Percentiles rank a stretch among this genome's conserved stretches.
phyloP scores from a whole-genome alignment of 2,888 invertebrate species.

The Vannuccia rotundouncinata region DNA sequence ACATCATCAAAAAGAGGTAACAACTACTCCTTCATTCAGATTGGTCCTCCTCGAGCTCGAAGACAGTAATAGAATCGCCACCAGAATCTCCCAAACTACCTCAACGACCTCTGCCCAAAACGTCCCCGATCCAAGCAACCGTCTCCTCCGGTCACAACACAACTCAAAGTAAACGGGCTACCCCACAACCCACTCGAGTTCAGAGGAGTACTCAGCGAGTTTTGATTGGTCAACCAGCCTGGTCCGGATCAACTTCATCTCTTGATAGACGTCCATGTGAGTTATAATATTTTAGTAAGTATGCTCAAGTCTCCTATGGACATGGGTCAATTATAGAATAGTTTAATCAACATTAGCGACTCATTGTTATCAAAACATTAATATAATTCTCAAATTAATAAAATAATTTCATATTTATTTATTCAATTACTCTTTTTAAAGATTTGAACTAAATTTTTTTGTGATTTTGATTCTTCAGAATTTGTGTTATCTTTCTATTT shows the following conservation, averaged over 20 bases:
- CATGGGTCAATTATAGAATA: too few relatives aligned
- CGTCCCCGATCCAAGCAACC: neutral
- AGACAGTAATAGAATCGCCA: neutral
- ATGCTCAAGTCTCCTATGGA: too few relatives aligned
- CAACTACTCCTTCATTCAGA: neutral
- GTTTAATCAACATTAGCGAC: too few relatives aligned
- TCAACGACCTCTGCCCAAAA: neutral
- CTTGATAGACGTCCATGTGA: neutral
- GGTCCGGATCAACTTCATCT: neutral
- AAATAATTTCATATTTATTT: too few relatives aligned
- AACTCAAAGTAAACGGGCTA: neutral
- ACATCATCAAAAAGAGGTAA: neutral
- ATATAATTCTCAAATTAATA: too few relatives aligned
- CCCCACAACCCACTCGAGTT: neutral
- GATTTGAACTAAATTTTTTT: too few relatives aligned
- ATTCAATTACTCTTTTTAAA: too few relatives aligned
- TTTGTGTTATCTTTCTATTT: too few relatives aligned
- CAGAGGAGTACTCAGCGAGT: neutral
- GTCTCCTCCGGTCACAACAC: neutral
- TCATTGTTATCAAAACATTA: too few relatives aligned
- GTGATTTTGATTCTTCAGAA: too few relatives aligned
- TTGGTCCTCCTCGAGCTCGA: neutral
- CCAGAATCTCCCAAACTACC: neutral
- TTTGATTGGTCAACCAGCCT: neutral
- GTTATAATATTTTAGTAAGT: too few relatives aligned